phyloP scores from a whole-genome alignment of 2,888 invertebrate genomes.

The Drosophila lutescens region DNA sequence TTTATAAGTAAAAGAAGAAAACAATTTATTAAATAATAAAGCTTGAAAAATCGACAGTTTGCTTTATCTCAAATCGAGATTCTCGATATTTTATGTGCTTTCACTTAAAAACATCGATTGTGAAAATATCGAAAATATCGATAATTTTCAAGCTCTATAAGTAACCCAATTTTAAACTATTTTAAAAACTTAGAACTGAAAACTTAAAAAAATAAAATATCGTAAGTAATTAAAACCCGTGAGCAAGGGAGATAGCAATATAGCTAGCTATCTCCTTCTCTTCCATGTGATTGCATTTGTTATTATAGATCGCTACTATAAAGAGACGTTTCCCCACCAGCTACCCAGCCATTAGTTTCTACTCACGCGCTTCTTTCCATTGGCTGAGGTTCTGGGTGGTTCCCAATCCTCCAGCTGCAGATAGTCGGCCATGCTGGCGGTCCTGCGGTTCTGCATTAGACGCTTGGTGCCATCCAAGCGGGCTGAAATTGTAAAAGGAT shows the following conservation, averaged over 20 bases:
- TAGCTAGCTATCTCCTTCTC: conserved; percentile 2
- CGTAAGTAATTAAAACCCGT: background rate
- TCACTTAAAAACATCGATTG: no score
- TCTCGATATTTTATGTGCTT: no score
- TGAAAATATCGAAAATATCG: no score
- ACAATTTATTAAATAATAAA: no score
- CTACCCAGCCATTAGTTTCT: conserved; percentile 4
- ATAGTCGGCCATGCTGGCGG: conserved; percentile 95
- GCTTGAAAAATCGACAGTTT: no score
- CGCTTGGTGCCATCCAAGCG: conserved; percentile 95
- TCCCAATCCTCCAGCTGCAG: conserved; percentile 92
- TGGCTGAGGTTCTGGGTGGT: conserved; percentile 85
- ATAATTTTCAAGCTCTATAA: no score
- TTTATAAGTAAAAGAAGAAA: no score
- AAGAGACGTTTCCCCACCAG: background rate
- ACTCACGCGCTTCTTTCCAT: conserved; percentile 95
- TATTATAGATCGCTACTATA: background rate
- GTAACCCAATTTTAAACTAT: no score
- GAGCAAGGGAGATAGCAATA: background rate
- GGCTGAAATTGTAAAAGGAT: conserved; percentile 88
- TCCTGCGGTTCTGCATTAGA: conserved; percentile 85
- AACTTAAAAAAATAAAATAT: no score
- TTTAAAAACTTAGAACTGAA: no score
- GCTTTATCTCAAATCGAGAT: no score
- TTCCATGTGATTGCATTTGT: background rate